These are phyloP conservation scores for Neogobius melanostomus DNA, from an alignment of 2,113 vertebrate genomes.

Conservation along the genomic window DNA sequence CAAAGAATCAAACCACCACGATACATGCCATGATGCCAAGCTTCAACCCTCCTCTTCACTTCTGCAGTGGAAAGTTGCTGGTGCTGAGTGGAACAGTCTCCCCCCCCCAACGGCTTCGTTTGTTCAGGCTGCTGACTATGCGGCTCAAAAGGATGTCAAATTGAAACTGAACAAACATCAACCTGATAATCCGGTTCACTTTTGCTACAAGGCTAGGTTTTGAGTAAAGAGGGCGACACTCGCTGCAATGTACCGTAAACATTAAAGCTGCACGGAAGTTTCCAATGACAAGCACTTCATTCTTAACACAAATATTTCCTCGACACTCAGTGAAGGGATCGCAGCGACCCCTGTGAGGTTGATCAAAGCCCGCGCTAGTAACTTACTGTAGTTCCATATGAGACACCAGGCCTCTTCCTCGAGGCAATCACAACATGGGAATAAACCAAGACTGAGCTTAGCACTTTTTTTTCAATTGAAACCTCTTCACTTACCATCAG, in stretches of 20 bases:
- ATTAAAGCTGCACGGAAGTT: background rate
- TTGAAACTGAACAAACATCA: background rate
- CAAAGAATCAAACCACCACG: background rate
- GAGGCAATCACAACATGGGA: slow-evolving; percentile 2
- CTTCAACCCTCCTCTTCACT: slow-evolving; percentile 1
- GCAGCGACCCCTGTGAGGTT: slow-evolving; percentile 1
- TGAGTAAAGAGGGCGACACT: background rate
- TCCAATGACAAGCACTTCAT: background rate
- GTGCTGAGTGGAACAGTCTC: slow-evolving; percentile 40
- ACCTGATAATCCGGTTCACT: background rate
- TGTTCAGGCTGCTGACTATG: slow-evolving; percentile 29
- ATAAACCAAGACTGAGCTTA: background rate
- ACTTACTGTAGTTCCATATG: slow-evolving; percentile 36
- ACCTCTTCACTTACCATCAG: slow-evolving; percentile 81
- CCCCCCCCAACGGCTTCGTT: slow-evolving; percentile 36
- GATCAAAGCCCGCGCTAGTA: slow-evolving; percentile 45
- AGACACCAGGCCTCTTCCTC: slow-evolving; percentile 22
- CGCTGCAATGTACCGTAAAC: background rate
- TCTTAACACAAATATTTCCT: background rate
- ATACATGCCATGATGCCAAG: background rate
- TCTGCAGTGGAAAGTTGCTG: slow-evolving; percentile 58
- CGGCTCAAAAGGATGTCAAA: slow-evolving; percentile 2
- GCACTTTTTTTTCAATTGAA: background rate
- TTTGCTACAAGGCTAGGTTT: background rate
- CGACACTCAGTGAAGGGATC: slow-evolving; percentile 12